Percentiles rank a stretch among this genome's conserved stretches.
Evolutionary conservation across 2,113 vertebrate species (phyloP).

Genomic region (Myiopsitta monachus): DNA sequence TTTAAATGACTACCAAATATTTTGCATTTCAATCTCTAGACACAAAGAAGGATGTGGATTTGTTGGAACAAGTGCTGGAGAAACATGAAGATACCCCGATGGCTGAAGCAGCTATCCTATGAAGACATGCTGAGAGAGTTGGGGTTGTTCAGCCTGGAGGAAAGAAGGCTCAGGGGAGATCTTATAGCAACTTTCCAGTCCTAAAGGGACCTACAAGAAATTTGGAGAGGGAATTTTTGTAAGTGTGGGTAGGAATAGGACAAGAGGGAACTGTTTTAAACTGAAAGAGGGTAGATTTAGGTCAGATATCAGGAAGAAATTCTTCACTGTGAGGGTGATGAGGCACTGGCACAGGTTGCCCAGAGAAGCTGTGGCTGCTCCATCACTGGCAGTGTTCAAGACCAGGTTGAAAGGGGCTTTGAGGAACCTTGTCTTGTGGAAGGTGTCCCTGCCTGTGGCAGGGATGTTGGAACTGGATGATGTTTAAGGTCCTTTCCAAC

Average conservation of each 20-base stretch:
- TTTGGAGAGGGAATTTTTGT: neutral
- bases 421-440: neutral
- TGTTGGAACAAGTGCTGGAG: neutral
- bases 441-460: neutral
- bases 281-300: neutral
- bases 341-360: fast-evolving
- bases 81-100: neutral
- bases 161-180: neutral
- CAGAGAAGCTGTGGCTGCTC: neutral
- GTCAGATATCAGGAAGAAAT: neutral
- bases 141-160: neutral
- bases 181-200: neutral
- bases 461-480: neutral
- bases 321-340: neutral
- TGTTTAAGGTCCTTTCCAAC: neutral
- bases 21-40: neutral
- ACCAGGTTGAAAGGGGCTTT: neutral
- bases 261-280: neutral
- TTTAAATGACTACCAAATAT: neutral
- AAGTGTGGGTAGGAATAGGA: neutral
- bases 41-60: neutral
- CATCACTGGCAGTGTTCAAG: neutral
- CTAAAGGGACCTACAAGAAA: neutral
- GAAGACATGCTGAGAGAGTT: neutral
- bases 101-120: neutral